Conservation (phyloP, 2,113 vertebrate species). For the Callithrix jacchus region DNA sequence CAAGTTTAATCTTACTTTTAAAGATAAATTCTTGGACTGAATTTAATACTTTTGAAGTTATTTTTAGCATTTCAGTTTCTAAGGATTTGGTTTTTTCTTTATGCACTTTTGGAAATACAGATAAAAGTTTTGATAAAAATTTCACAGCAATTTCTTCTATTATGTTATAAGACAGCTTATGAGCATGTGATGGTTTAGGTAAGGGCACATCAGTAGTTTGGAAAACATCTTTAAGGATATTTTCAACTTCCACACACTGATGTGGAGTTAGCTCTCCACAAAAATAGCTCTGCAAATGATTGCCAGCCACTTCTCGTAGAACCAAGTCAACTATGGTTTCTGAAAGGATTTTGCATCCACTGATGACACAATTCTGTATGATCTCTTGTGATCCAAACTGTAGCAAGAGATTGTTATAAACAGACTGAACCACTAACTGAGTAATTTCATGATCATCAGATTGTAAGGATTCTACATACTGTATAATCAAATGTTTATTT, state of each 20-base stretch:
- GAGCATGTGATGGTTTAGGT: neutral
- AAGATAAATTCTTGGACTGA: constrained; percentile 73
- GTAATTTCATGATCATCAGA: constrained; percentile 63
- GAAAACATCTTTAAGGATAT: constrained; percentile 55
- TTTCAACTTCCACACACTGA: constrained; percentile 70
- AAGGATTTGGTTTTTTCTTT: constrained; percentile 9
- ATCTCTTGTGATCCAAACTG: constrained; percentile 71
- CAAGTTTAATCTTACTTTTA: constrained; percentile 68
- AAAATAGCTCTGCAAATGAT: constrained; percentile 76
- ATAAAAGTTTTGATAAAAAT: constrained; percentile 76
- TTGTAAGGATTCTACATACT: constrained; percentile 69
- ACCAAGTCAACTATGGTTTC: constrained; percentile 72
- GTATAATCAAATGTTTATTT: constrained; percentile 62
- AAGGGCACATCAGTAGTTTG: neutral
- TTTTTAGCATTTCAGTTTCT: constrained; percentile 67
- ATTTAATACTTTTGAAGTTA: constrained; percentile 70
- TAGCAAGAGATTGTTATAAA: constrained; percentile 73
- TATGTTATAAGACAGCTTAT: constrained; percentile 55
- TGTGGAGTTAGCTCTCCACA: constrained; percentile 65
- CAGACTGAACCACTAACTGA: constrained; percentile 67
- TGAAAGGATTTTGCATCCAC: constrained; percentile 72
- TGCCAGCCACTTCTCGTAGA: constrained; percentile 69
- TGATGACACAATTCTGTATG: constrained; percentile 65
- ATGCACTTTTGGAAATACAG: constrained; percentile 44
- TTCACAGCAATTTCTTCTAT: constrained; percentile 73